phyloP scores from a whole-genome alignment of 1,140 invertebrate genomes.

The Hypsibius dujardini region DNA sequence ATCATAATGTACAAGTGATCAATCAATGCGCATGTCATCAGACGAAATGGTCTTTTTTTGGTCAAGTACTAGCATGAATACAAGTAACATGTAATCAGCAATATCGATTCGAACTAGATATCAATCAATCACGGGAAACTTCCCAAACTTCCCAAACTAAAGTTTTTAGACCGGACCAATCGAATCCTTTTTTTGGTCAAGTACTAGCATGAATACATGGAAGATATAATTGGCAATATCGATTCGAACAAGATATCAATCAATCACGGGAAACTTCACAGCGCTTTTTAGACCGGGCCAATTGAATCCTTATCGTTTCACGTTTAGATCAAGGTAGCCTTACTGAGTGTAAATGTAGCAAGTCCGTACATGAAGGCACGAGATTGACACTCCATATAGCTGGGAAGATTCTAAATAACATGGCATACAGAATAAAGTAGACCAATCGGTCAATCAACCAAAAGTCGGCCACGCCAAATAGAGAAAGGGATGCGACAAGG shows the following conservation, averaged over 20 bases:
- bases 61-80: background rate
- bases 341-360: background rate
- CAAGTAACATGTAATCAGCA: background rate
- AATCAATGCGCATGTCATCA: background rate
- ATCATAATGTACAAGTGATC: conserved; percentile 15
- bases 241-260: background rate
- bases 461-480: background rate
- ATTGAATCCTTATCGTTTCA: no score
- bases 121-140: background rate
- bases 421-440: background rate
- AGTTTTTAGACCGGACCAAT: no score
- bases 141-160: no score
- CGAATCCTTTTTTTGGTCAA: background rate
- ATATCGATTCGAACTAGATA: background rate
- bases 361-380: conserved; percentile 1
- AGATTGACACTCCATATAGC: background rate
- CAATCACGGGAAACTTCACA: background rate
- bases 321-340: background rate
- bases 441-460: background rate
- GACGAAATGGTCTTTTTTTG: background rate
- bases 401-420: background rate
- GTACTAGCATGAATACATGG: background rate
- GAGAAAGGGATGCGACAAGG: background rate
- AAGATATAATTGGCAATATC: background rate
- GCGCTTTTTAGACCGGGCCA: no score